Conservation (phyloP, 2,797 vertebrate genomes). For the Pteronotus mesoamericanus region DNA sequence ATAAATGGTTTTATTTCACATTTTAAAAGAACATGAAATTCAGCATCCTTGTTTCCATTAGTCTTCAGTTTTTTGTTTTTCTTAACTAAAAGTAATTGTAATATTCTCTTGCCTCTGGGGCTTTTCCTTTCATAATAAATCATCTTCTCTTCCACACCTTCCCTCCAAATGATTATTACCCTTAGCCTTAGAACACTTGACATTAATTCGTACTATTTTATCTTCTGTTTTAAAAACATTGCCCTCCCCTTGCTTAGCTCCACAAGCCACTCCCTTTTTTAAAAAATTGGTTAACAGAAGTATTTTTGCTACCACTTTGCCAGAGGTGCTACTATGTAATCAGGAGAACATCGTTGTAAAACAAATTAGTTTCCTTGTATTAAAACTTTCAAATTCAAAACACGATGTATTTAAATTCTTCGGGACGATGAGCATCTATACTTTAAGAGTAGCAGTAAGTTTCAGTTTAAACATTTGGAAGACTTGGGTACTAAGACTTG, state of each 20-base stretch:
- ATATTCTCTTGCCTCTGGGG: constrained; percentile 37
- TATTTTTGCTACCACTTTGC: constrained; percentile 19
- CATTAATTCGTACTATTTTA: constrained; percentile 27
- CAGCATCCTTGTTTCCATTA: constrained; percentile 7
- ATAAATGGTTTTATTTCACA: neutral
- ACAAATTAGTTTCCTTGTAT: constrained; percentile 14
- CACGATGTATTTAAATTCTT: neutral
- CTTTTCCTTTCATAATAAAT: constrained; percentile 55
- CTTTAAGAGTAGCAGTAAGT: neutral
- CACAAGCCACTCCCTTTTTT: neutral
- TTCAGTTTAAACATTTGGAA: neutral
- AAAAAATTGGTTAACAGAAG: neutral
- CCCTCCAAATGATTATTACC: constrained; percentile 46
- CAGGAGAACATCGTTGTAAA: neutral
- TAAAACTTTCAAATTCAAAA: neutral
- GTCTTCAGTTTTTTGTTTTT: neutral
- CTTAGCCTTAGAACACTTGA: constrained; percentile 14
- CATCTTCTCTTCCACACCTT: constrained; percentile 37
- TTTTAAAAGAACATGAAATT: constrained; percentile 41
- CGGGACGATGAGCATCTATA: neutral
- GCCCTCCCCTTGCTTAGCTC: neutral
- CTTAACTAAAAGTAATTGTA: constrained; percentile 54
- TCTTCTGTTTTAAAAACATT: constrained; percentile 55
- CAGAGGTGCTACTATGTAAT: neutral
- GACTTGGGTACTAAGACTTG: neutral